Evolutionary conservation across 2,888 invertebrate species (phyloP).

Genomic region (Ectemnius lituratus): DNA sequence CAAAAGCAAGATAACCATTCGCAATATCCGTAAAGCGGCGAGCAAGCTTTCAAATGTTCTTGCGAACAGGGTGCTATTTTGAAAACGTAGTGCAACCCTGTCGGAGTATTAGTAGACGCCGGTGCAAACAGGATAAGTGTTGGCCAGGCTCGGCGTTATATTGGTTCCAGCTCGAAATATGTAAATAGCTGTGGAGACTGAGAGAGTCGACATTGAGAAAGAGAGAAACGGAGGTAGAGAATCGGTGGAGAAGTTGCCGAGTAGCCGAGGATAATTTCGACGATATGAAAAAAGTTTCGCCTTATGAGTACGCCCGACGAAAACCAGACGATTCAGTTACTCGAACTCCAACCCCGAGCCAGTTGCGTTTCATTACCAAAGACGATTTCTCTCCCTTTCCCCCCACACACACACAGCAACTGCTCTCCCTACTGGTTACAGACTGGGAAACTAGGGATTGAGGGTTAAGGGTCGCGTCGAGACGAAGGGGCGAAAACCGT

Average conservation of each 20-base stretch:
- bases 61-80: no score
- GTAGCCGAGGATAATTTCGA: slow-evolving; percentile 31
- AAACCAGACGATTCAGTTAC: neutral
- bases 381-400: neutral
- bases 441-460: no score
- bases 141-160: neutral
- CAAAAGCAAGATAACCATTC: no score
- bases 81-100: no score
- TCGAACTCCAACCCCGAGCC: neutral
- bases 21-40: no score
- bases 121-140: no score
- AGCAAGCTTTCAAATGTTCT: no score
- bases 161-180: slow-evolving; percentile 4
- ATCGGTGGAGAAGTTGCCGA: slow-evolving; percentile 1
- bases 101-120: no score
- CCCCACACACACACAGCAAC: no score
- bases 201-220: neutral
- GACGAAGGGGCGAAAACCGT: no score
- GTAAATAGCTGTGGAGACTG: neutral
- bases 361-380: slow-evolving; percentile 8
- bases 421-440: no score
- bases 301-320: slow-evolving; percentile 4
- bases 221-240: neutral
- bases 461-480: no score
- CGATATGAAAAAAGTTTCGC: slow-evolving; percentile 44